A percentile compares a stretch with the other conserved stretches of the same genome.
Conservation (phyloP, 37 sponge, comb jelly and placozoan genomes). For the Agelas oroides region DNA sequence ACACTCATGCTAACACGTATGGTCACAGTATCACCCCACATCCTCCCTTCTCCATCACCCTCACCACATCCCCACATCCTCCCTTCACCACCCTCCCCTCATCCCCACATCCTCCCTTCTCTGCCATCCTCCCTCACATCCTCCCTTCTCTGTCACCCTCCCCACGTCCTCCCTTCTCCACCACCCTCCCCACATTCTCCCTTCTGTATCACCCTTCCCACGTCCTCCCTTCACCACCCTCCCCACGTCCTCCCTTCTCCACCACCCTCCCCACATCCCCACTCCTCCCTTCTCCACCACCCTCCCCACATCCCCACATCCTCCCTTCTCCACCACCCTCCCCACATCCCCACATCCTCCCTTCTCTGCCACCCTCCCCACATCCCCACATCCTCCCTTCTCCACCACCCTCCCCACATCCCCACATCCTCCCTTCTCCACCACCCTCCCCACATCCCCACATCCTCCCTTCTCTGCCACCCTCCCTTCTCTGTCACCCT, state of each 20-base stretch:
- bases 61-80: no score
- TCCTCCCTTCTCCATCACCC: no score
- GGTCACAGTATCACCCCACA: not conserved
- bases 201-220: not conserved
- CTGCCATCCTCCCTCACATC: no score
- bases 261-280: no score
- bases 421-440: not conserved
- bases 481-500: not conserved
- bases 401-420: no score
- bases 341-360: no score
- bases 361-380: not conserved
- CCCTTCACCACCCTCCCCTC: no score
- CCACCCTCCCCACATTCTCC: not conserved
- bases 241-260: not conserved
- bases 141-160: not conserved
- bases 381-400: not conserved
- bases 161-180: not conserved
- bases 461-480: conserved; percentile 16
- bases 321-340: no score
- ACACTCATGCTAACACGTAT: conserved; percentile 81
- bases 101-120: no score
- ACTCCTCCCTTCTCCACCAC: no score
- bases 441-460: not conserved
- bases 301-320: no score
- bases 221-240: no score